Percentiles rank a stretch among this genome's conserved stretches.
These are phyloP conservation scores for Caerostris darwini DNA, from an alignment of 1,140 invertebrate species.

Conservation along the genomic window DNA sequence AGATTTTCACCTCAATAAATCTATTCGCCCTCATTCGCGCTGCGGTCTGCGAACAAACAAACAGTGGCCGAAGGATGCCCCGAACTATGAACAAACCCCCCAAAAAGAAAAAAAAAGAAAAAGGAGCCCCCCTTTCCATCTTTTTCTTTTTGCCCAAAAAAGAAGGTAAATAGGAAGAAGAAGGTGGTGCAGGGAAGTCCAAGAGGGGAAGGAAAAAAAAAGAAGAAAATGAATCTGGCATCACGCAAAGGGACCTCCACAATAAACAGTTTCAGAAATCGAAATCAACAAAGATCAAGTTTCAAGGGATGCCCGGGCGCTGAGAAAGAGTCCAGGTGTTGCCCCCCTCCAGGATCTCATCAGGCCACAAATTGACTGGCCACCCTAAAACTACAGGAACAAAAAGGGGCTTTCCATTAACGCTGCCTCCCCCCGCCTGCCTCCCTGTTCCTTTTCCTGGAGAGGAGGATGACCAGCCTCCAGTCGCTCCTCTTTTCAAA, in stretches of 20 bases:
- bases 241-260: conserved; percentile 66
- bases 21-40: conserved; percentile 45
- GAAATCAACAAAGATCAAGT: conserved; percentile 77
- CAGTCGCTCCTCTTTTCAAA: background rate
- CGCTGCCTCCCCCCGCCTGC: conserved; percentile 49
- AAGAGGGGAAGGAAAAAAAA: conserved; percentile 29
- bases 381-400: conserved; percentile 71
- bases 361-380: conserved; percentile 77
- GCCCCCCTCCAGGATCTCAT: conserved; percentile 66
- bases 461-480: conserved; percentile 49
- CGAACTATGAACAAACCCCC: conserved; percentile 64
- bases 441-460: background rate
- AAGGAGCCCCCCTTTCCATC: background rate
- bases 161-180: conserved; percentile 29
- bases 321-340: conserved; percentile 70
- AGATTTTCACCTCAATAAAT: conserved; percentile 77
- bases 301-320: conserved; percentile 66
- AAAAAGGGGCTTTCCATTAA: conserved; percentile 76
- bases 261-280: conserved; percentile 78
- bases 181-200: background rate
- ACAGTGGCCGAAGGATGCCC: background rate
- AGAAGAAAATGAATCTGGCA: conserved; percentile 76
- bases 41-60: conserved; percentile 16
- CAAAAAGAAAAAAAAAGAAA: background rate
- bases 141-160: background rate